Percentiles rank a stretch among this genome's conserved stretches.
phyloP scores from a whole-genome alignment of 2,797 vertebrate species.

The Helarctos malayanus region DNA sequence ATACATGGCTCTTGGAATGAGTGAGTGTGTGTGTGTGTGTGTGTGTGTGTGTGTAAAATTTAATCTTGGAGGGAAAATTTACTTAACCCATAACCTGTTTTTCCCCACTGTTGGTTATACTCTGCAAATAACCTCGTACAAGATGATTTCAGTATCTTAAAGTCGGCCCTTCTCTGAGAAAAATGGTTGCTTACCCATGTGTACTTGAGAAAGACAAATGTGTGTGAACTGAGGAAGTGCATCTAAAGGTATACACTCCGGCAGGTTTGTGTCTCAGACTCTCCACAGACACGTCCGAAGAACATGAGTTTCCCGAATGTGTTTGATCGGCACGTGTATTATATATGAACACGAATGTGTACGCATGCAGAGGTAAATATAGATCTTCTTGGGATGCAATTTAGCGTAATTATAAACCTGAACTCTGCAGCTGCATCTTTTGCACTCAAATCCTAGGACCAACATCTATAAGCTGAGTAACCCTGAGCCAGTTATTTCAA shows the following conservation, averaged over 20 bases:
- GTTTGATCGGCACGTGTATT: not conserved
- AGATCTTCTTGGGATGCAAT: not conserved
- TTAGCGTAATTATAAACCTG: not conserved
- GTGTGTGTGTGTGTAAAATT: not conserved
- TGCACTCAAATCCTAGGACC: not conserved
- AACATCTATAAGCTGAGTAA: not conserved
- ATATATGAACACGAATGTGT: not conserved
- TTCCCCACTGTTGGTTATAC: not conserved
- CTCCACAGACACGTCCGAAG: not conserved
- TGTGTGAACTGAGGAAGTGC: not conserved
- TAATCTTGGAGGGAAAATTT: conserved; percentile 4
- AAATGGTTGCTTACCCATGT: not conserved
- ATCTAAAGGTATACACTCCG: not conserved
- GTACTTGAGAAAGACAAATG: not conserved
- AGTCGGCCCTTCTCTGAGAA: not conserved
- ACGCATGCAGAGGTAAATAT: not conserved
- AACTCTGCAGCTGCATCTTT: not conserved
- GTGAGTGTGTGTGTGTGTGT: not conserved
- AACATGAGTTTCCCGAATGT: not conserved
- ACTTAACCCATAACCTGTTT: not conserved
- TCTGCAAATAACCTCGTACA: not conserved
- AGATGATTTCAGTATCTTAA: not conserved
- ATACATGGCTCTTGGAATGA: not conserved
- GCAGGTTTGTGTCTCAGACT: not conserved
- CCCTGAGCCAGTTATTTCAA: not conserved